Percentiles rank a stretch among this genome's conserved stretches.
Conservation (phyloP, 2,797 vertebrate genomes). For the Nannoperca obscura region DNA sequence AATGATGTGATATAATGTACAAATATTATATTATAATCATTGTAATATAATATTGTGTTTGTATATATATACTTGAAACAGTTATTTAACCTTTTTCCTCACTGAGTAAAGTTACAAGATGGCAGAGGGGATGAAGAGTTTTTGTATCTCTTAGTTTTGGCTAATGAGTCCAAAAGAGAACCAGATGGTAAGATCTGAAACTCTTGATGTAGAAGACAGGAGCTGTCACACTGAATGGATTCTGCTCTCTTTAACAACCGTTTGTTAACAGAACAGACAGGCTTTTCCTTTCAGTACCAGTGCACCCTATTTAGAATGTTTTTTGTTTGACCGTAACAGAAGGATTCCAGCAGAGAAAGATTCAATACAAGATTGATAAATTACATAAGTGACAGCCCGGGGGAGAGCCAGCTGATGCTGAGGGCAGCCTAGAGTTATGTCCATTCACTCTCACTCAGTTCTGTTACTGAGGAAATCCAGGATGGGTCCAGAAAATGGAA, state of each 20-base stretch:
- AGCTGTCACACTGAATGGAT: neutral
- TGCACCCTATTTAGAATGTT: neutral
- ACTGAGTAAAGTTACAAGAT: neutral
- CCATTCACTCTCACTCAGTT: neutral
- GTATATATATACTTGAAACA: too few species aligned
- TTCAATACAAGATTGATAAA: neutral
- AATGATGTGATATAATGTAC: too few species aligned
- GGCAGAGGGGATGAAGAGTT: neutral
- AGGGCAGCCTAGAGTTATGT: neutral
- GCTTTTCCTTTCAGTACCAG: neutral
- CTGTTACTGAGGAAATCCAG: neutral
- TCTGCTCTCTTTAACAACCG: neutral
- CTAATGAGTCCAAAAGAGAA: neutral
- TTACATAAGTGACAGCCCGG: neutral
- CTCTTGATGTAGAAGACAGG: neutral
- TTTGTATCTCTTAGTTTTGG: too few species aligned
- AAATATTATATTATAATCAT: too few species aligned
- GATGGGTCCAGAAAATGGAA: neutral
- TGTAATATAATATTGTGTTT: too few species aligned
- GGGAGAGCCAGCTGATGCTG: neutral
- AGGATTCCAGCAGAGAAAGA: too few species aligned
- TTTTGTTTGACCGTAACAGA: neutral
- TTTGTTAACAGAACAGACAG: neutral
- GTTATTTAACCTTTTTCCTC: neutral
- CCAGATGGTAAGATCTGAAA: neutral